Conservation (phyloP, 2,113 vertebrate species). For the Channa maculata region DNA sequence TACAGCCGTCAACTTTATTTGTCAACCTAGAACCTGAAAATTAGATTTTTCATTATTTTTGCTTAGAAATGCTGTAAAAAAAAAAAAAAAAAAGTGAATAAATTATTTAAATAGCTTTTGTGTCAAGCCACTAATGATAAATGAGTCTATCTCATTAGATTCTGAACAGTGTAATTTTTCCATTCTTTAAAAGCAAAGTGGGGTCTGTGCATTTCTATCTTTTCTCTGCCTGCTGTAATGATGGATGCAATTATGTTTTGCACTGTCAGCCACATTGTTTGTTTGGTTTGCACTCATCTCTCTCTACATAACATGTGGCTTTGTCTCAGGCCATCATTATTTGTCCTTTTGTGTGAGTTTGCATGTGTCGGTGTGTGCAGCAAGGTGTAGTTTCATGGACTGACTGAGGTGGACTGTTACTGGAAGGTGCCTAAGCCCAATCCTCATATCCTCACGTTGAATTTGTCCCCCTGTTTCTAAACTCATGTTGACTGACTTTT, state of each 20-base stretch:
- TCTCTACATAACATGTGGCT: background rate
- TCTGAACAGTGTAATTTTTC: constrained; percentile 5
- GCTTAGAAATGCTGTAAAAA: no score
- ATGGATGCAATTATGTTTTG: background rate
- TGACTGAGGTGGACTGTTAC: constrained; percentile 1
- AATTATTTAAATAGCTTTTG: background rate
- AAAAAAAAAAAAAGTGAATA: no score
- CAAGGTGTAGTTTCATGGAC: constrained; percentile 27
- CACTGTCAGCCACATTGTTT: no score
- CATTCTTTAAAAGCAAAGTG: constrained; percentile 12
- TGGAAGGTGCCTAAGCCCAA: constrained; percentile 39
- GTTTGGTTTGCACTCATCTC: background rate
- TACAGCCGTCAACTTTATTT: no score
- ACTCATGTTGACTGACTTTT: background rate
- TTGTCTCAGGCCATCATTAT: background rate
- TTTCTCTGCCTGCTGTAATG: background rate
- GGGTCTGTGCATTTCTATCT: background rate
- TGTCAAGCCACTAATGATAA: background rate
- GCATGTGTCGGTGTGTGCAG: background rate
- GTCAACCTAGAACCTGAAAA: no score
- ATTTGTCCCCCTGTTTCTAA: constrained; percentile 7
- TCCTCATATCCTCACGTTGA: constrained; percentile 12
- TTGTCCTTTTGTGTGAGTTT: constrained; percentile 5
- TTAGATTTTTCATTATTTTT: no score
- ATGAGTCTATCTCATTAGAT: constrained; percentile 18